Evolutionary conservation across 2,888 invertebrate genomes (phyloP).

Genomic region (Napeogenes sylphis): DNA sequence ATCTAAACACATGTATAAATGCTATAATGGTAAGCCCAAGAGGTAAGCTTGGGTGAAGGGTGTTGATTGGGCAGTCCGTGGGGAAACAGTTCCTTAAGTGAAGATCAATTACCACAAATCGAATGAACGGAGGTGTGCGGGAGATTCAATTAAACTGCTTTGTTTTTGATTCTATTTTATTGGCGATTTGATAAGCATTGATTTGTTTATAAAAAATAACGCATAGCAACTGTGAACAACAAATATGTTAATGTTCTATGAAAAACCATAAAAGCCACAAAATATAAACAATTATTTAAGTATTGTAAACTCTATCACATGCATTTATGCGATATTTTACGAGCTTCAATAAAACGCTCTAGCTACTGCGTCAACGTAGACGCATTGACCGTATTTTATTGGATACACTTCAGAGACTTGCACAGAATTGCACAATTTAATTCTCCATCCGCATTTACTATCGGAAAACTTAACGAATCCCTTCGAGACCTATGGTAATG

Average conservation of each 20-base stretch:
- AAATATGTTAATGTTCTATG: too few species aligned
- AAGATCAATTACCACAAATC: slow-evolving; percentile 59
- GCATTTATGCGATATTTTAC: too few species aligned
- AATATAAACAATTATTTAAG: too few species aligned
- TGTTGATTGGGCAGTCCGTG: slow-evolving; percentile 42
- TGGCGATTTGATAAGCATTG: background rate
- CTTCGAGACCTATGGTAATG: background rate
- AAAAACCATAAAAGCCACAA: too few species aligned
- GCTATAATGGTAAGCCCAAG: background rate
- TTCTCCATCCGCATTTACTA: background rate
- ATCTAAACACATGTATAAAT: background rate
- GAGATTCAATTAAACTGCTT: slow-evolving; percentile 17
- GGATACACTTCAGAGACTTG: too few species aligned
- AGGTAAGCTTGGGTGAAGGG: slow-evolving; percentile 21
- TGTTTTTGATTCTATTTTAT: slow-evolving; percentile 8
- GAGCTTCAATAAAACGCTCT: too few species aligned
- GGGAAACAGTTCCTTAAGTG: slow-evolving; percentile 56
- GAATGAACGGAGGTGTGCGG: slow-evolving; percentile 43
- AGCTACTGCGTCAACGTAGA: too few species aligned
- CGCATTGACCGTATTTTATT: too few species aligned
- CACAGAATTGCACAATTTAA: too few species aligned
- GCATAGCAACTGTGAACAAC: background rate
- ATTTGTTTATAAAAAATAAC: background rate
- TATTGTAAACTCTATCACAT: background rate
- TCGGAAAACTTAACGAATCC: background rate